phyloP scores from a whole-genome alignment of 1,140 invertebrate genomes.

The Macrobrachium nipponense region DNA sequence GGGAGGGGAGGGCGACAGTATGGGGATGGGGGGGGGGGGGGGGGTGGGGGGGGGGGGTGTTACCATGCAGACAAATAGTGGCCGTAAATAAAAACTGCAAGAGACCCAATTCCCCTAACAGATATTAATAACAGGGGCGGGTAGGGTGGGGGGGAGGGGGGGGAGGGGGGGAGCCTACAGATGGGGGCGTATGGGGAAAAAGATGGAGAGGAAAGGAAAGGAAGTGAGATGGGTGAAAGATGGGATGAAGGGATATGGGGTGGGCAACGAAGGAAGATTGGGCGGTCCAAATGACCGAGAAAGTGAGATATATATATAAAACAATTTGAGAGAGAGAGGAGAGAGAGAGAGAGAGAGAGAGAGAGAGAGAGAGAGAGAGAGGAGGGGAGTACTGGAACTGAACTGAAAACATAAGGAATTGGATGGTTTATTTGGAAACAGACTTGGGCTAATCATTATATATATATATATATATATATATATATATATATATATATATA shows the following conservation, averaged over 20 bases:
- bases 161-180: background rate
- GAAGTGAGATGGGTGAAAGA: background rate
- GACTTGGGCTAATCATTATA: too few species aligned
- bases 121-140: background rate
- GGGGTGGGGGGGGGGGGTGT: too few species aligned
- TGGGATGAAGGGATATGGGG: background rate
- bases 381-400: background rate
- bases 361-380: background rate
- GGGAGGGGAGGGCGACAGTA: background rate
- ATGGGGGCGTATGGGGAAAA: background rate
- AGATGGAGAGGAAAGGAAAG: background rate
- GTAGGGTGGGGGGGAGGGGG: background rate
- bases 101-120: background rate
- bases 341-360: background rate
- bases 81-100: background rate
- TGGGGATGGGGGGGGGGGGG: background rate
- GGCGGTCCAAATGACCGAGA: too few species aligned
- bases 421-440: too few species aligned
- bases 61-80: too few species aligned
- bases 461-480: constrained; percentile 5
- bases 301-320: too few species aligned
- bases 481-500: background rate
- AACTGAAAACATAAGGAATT: too few species aligned
- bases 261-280: background rate
- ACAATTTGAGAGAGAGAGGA: too few species aligned